phyloP scores from a whole-genome alignment of 2,888 invertebrate genomes.

The Salpingus planirostris region DNA sequence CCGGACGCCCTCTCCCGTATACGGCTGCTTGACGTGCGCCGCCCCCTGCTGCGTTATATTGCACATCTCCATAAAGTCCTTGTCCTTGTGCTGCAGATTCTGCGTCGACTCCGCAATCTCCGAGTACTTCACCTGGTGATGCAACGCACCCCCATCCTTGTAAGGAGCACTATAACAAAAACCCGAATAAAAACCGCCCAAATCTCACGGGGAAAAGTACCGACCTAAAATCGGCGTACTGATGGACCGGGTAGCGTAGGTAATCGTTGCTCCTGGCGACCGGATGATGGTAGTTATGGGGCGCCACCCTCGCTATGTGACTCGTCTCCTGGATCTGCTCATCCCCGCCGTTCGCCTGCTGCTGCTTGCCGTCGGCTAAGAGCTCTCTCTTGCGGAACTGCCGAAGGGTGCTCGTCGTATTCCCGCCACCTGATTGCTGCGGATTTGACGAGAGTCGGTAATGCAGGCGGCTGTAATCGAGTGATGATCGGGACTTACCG shows the following conservation, averaged over 20 bases:
- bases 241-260: constrained; percentile 26
- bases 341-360: constrained; percentile 17
- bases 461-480: no score
- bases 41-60: constrained; percentile 25
- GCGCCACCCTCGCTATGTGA: constrained; percentile 39
- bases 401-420: constrained; percentile 33
- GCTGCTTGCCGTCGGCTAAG: constrained; percentile 28
- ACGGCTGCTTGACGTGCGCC: constrained; percentile 26
- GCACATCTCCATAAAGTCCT: constrained; percentile 36
- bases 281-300: constrained; percentile 38
- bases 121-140: constrained; percentile 34
- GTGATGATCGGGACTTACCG: constrained; percentile 20
- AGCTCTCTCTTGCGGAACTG: constrained; percentile 36
- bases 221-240: constrained; percentile 33
- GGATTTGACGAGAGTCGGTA: no score
- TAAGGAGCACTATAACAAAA: constrained; percentile 20
- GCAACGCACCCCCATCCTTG: constrained; percentile 16
- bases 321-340: constrained; percentile 17
- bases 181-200: no score
- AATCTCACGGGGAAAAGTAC: no score
- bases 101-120: constrained; percentile 28
- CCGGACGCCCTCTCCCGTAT: constrained; percentile 21
- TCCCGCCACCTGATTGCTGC: constrained; percentile 25
- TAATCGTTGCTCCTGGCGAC: constrained; percentile 30
- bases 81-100: constrained; percentile 29